These are phyloP conservation scores for Epinephelus awoara DNA, from an alignment of 2,797 vertebrate species.

Conservation along the genomic window DNA sequence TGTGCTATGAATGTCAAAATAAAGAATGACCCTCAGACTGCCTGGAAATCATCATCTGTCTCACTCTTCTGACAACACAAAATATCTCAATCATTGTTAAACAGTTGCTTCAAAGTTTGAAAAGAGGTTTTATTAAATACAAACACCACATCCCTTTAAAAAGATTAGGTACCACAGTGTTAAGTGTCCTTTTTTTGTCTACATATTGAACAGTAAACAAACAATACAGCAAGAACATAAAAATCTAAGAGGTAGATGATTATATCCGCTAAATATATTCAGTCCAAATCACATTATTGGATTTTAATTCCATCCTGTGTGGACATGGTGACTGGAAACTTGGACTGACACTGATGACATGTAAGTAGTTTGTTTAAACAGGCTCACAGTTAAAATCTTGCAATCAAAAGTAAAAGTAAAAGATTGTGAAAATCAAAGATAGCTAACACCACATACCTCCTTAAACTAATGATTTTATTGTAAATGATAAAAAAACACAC, in stretches of 20 bases:
- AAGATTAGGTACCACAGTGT: not conserved
- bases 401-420: not conserved
- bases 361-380: not conserved
- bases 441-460: not conserved
- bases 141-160: constrained; percentile 7
- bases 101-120: not conserved
- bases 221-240: not conserved
- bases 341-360: no score
- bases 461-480: not conserved
- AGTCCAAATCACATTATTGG: not conserved
- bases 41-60: constrained; percentile 7
- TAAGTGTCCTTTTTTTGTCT: not conserved
- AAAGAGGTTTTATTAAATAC: constrained; percentile 10
- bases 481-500: constrained; percentile 1
- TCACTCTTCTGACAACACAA: not conserved
- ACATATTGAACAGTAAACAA: not conserved
- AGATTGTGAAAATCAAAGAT: not conserved
- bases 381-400: constrained; percentile 2
- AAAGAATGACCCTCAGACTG: constrained; percentile 30
- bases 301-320: not conserved
- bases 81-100: not conserved
- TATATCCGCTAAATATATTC: not conserved
- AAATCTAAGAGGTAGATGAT: constrained; percentile 33
- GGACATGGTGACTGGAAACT: not conserved
- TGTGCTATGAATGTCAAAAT: constrained; percentile 34